These are phyloP conservation scores for Cyphomyrmex costatus DNA, from an alignment of 1,140 invertebrate genomes.

Conservation along the genomic window DNA sequence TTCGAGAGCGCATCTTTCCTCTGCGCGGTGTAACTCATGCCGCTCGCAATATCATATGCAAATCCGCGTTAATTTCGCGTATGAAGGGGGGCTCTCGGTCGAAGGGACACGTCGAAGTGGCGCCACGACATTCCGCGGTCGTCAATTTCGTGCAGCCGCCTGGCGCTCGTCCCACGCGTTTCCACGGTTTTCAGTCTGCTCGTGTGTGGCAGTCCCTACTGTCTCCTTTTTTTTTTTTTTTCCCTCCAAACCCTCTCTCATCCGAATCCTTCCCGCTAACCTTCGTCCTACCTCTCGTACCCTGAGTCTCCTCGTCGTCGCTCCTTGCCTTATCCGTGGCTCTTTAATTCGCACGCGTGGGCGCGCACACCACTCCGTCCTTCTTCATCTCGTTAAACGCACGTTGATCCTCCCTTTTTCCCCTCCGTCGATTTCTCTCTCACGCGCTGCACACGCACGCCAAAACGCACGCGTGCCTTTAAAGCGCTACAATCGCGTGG, in stretches of 20 bases:
- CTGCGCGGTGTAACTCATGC: slow-evolving; percentile 27
- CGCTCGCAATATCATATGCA: slow-evolving; percentile 49
- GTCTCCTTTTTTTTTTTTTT: slow-evolving; percentile 61
- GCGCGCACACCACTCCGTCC: slow-evolving; percentile 69
- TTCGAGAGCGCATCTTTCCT: neutral
- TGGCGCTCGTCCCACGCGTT: slow-evolving; percentile 74
- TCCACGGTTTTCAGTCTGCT: slow-evolving; percentile 74
- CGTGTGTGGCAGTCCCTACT: slow-evolving; percentile 65
- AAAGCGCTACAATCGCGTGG: slow-evolving; percentile 77
- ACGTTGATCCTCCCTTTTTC: slow-evolving; percentile 38
- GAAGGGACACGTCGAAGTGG: slow-evolving; percentile 70
- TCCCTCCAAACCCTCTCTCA: slow-evolving; percentile 27
- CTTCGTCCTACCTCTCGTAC: slow-evolving; percentile 20
- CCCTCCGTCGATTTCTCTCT: slow-evolving; percentile 26
- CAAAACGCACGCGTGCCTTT: slow-evolving; percentile 70
- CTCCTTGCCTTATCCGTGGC: slow-evolving; percentile 74
- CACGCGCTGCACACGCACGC: slow-evolving; percentile 41
- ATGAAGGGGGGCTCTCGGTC: neutral
- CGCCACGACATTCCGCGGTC: slow-evolving; percentile 70
- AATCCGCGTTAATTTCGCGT: slow-evolving; percentile 53
- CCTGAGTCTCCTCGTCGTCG: slow-evolving; percentile 22
- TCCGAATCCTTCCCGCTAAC: slow-evolving; percentile 19
- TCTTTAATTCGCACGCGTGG: slow-evolving; percentile 82
- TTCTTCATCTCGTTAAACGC: slow-evolving; percentile 43
- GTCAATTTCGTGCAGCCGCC: slow-evolving; percentile 71